phyloP scores from a whole-genome alignment of 2,113 vertebrate genomes.

The Zeus faber region DNA sequence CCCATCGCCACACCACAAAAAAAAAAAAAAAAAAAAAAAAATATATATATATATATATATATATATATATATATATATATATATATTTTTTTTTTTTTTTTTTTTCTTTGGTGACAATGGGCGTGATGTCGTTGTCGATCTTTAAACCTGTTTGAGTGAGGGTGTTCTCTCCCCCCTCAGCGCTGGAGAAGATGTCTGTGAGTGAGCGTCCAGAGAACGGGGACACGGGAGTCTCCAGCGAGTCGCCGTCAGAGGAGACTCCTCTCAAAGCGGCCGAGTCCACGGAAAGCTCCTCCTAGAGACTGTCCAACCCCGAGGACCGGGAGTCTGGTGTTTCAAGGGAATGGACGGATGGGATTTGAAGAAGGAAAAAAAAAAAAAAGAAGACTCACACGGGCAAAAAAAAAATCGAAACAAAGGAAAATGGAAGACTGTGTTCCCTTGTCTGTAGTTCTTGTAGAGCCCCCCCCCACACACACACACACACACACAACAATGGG shows the following conservation, averaged over 20 bases:
- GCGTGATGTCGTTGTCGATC: no score
- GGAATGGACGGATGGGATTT: conserved; percentile 62
- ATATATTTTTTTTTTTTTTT: no score
- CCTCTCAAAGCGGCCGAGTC: conserved; percentile 76
- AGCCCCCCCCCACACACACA: no score
- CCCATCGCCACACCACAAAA: no score
- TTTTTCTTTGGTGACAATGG: no score
- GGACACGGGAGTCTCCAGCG: conserved; percentile 71
- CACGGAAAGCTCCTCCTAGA: conserved; percentile 81
- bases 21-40: no score
- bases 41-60: no score
- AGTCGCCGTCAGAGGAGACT: conserved; percentile 78
- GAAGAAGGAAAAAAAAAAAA: background rate
- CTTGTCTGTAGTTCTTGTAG: no score
- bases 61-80: no score
- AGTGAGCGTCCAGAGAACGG: conserved; percentile 85
- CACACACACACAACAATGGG: no score
- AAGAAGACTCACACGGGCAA: background rate
- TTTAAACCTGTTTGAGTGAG: no score
- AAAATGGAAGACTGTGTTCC: background rate
- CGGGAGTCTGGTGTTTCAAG: conserved; percentile 17
- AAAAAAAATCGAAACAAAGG: background rate
- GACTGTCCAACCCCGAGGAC: conserved; percentile 13
- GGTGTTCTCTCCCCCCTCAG: conserved; percentile 50
- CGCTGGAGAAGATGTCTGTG: conserved; percentile 85